A percentile compares a stretch with the other conserved stretches of the same genome.
Conservation (phyloP, 2,888 invertebrate genomes). For the Tipula helvola region DNA sequence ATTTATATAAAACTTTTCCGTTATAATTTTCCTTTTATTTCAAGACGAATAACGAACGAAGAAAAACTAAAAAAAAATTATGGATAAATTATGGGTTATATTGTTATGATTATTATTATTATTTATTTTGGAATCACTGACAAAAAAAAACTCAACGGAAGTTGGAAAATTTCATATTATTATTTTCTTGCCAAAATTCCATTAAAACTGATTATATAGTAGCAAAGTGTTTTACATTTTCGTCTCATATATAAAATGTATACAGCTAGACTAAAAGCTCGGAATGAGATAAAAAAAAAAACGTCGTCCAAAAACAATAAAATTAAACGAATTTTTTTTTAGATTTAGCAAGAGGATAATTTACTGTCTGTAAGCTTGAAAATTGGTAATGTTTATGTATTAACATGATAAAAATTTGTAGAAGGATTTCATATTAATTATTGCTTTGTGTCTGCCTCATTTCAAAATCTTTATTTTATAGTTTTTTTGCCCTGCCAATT, state of each 20-base stretch:
- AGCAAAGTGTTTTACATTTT: background rate
- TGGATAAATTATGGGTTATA: constrained; percentile 4
- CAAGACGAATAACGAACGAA: background rate
- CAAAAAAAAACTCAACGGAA: background rate
- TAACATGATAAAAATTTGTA: background rate
- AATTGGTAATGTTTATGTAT: background rate
- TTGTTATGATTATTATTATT: background rate
- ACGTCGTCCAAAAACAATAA: background rate
- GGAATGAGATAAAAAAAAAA: background rate
- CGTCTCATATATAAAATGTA: background rate
- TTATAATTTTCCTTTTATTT: constrained; percentile 4
- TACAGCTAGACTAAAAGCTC: background rate
- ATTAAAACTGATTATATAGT: background rate
- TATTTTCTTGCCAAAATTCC: background rate
- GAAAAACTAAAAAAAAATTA: background rate
- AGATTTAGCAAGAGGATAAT: background rate
- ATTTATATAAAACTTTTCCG: background rate
- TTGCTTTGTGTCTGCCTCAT: too few relatives aligned
- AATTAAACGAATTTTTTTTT: background rate
- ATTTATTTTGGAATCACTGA: background rate
- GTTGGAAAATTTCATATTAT: background rate
- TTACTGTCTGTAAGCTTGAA: background rate
- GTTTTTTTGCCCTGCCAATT: too few relatives aligned
- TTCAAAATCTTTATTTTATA: too few relatives aligned
- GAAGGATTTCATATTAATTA: too few relatives aligned